These are phyloP conservation scores for Trachelus tabidus DNA, from an alignment of 2,888 invertebrate genomes.

Conservation along the genomic window DNA sequence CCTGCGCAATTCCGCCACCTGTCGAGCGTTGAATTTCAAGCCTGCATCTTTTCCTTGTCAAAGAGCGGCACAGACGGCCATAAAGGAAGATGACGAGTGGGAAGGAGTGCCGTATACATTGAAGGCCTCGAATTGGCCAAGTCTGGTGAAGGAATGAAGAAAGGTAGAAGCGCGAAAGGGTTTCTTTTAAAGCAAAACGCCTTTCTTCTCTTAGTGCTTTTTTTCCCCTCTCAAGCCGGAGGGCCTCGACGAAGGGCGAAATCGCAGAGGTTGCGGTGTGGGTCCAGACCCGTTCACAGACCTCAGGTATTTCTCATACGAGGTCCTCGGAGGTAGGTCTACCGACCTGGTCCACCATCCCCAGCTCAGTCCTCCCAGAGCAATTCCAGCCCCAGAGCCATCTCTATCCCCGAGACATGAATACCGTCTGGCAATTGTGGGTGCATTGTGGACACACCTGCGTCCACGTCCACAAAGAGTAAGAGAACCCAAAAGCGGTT, in stretches of 20 bases:
- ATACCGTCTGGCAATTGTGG: slow-evolving; percentile 44
- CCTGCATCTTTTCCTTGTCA: background rate
- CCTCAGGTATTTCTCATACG: background rate
- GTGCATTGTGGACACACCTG: slow-evolving; percentile 50
- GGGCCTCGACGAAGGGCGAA: background rate
- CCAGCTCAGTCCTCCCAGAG: slow-evolving; percentile 35
- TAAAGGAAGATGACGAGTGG: too few relatives aligned
- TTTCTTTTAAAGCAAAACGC: background rate
- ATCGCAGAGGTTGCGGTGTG: background rate
- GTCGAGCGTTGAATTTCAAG: background rate
- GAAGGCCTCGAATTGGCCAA: background rate
- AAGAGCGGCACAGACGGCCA: background rate
- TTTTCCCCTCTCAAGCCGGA: background rate
- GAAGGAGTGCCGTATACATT: background rate
- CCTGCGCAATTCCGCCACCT: background rate
- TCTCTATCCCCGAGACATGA: slow-evolving; percentile 29
- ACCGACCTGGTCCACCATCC: slow-evolving; percentile 30
- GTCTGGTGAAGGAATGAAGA: background rate
- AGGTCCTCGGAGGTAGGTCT: background rate
- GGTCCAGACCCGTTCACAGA: background rate
- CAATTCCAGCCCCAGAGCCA: slow-evolving; percentile 18
- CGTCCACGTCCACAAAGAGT: slow-evolving; percentile 37
- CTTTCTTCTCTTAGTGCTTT: background rate
- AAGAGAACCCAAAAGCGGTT: background rate
- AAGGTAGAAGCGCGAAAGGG: background rate